Percentiles rank a stretch among this genome's conserved stretches.
These are phyloP conservation scores for Drosophila lacertosa DNA, from an alignment of 1,140 invertebrate species.

Conservation along the genomic window DNA sequence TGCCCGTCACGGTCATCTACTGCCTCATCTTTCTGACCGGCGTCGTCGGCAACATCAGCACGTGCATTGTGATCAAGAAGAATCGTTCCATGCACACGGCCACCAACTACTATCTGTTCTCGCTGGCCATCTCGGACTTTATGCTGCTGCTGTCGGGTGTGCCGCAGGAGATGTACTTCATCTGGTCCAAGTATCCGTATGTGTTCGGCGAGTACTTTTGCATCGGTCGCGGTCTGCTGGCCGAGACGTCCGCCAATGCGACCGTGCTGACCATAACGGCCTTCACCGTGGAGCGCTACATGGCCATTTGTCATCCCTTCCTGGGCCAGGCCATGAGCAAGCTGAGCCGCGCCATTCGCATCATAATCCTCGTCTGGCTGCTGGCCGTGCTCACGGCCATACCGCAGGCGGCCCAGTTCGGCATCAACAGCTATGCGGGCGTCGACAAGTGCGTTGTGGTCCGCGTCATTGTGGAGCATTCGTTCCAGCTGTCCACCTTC, in stretches of 20 bases:
- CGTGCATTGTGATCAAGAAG: conserved; percentile 95
- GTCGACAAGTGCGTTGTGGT: conserved; percentile 86
- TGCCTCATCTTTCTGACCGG: conserved; percentile 93
- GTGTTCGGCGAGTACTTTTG: conserved; percentile 94
- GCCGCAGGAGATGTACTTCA: conserved; percentile 93
- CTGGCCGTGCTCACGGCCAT: conserved; percentile 90
- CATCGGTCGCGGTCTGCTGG: conserved; percentile 91
- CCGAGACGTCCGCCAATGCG: conserved; percentile 96
- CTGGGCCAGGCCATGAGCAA: conserved; percentile 94
- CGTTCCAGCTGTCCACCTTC: conserved; percentile 90
- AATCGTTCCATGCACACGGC: conserved; percentile 97
- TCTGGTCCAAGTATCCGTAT: conserved; percentile 95
- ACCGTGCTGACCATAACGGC: conserved; percentile 96
- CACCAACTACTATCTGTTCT: conserved; percentile 97
- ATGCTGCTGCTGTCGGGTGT: conserved; percentile 92
- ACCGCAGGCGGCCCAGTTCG: conserved; percentile 91
- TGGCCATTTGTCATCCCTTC: conserved; percentile 97
- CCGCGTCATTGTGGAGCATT: conserved; percentile 86
- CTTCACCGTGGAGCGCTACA: conserved; percentile 97
- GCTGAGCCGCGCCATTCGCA: conserved; percentile 88
- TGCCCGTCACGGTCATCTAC: conserved; percentile 93
- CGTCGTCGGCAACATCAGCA: conserved; percentile 94
- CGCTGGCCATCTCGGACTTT: conserved; percentile 96
- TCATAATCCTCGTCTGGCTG: conserved; percentile 89
- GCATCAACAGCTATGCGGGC: conserved; percentile 85